phyloP scores from a whole-genome alignment of 2,888 invertebrate genomes.

The Drosophila crucigera region DNA sequence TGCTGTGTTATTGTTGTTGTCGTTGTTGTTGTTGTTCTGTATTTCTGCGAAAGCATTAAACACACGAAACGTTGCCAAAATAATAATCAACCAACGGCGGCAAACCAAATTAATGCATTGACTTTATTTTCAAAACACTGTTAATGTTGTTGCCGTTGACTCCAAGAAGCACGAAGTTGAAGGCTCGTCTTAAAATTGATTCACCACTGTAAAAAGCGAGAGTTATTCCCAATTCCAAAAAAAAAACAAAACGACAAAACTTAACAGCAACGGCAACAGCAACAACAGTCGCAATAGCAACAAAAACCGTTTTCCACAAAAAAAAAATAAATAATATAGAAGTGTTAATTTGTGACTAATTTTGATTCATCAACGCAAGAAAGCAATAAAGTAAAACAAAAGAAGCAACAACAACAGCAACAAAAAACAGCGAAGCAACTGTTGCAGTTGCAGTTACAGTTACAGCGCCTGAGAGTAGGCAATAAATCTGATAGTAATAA shows the following conservation, averaged over 20 bases:
- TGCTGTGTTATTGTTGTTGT: slow-evolving; percentile 5
- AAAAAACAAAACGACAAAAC: slow-evolving; percentile 1
- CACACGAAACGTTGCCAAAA: slow-evolving; percentile 20
- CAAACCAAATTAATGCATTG: slow-evolving; percentile 8
- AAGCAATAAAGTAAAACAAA: slow-evolving; percentile 8
- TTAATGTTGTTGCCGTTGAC: slow-evolving; percentile 5
- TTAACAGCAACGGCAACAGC: neutral
- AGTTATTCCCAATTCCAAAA: neutral
- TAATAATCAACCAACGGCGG: slow-evolving; percentile 12
- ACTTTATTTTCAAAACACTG: neutral
- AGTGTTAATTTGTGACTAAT: slow-evolving; percentile 41
- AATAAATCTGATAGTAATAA: neutral
- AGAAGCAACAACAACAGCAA: neutral
- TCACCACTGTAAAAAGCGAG: slow-evolving; percentile 15
- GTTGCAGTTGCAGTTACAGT: slow-evolving; percentile 1
- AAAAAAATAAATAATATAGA: neutral
- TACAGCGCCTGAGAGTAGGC: slow-evolving; percentile 28
- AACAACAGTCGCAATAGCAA: slow-evolving; percentile 1
- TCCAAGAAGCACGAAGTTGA: slow-evolving; percentile 9
- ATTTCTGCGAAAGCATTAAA: slow-evolving; percentile 16
- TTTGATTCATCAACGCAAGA: slow-evolving; percentile 8
- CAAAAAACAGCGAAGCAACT: slow-evolving; percentile 2
- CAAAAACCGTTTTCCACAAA: neutral
- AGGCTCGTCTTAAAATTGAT: slow-evolving; percentile 12
- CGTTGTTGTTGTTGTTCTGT: slow-evolving; percentile 2